Percentiles rank a stretch among this genome's conserved stretches.
These are phyloP conservation scores for Leptodactylus fallax DNA, from an alignment of 2,797 vertebrate species.

Conservation along the genomic window DNA sequence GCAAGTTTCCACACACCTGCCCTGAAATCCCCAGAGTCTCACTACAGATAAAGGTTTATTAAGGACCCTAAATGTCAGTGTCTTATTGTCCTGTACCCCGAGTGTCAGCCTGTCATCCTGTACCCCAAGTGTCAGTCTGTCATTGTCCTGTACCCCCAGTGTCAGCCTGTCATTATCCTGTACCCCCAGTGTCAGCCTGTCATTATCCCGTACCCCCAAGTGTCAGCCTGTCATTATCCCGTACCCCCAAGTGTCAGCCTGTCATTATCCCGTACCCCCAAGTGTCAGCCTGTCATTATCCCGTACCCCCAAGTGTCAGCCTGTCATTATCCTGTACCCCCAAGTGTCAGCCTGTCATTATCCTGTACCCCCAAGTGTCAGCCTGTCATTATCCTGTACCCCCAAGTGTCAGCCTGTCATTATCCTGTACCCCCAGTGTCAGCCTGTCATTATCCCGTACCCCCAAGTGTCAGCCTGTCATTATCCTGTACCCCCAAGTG, in stretches of 20 bases:
- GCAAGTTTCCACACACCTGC: too few species aligned
- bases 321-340: background rate
- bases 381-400: background rate
- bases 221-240: background rate
- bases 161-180: background rate
- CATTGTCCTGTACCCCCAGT: background rate
- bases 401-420: background rate
- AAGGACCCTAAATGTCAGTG: background rate
- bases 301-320: background rate
- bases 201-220: background rate
- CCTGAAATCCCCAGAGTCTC: too few species aligned
- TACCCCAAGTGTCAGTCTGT: background rate
- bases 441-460: background rate
- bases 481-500: too few species aligned
- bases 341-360: background rate
- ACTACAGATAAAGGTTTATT: too few species aligned
- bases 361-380: background rate
- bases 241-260: background rate
- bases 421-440: background rate
- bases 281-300: background rate
- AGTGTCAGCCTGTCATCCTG: background rate
- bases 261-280: background rate
- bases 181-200: background rate
- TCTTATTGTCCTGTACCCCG: background rate
- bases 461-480: too few species aligned